Evolutionary conservation across 1,140 invertebrate species (phyloP), one percentile per base, ranked within the genome.

Genomic region (Aphaenogaster ashmeadi): DNA sequence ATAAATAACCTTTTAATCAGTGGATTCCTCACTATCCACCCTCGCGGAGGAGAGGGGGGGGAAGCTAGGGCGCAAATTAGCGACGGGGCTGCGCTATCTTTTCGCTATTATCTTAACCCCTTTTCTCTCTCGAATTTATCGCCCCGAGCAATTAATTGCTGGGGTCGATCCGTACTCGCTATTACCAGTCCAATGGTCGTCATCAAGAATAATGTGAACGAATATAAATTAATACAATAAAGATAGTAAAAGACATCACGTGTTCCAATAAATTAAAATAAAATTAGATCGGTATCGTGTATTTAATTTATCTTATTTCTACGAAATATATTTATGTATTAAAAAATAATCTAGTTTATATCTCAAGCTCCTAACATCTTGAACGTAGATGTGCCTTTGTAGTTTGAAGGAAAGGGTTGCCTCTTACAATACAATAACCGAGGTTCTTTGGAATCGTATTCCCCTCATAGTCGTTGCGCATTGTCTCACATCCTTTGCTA

Each of bases 1-100:
- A 93, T 93, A 92, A 93, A 93, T 93, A 93, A 92, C 89, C 88
- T 92, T 93, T 93, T 92, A 93, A 92, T 92, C 90, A 92, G 91
- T 60, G 75, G 87, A 90, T 92, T 93, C 89, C 84, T 92, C 66
- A 72, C 69, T 71, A 56, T 75, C 62, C 72, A 18, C 54, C 27
- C 52, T 80, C 52, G 27, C 60, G 9, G 52, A 62, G 21, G 72
- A 64, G 60, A 50, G 66, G n/a, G 41, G 38, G 66, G 78, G 36
- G 21, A 27, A 56, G 79, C 54, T 41, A 78, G 66, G 79, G 69
- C 64, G 90, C 80, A 92, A 90, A 93, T 93, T 92, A 93, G 89
- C 86, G 74, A 85, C 86, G 88, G 75, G 58, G 74, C 64, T 67
- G 84, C 84, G 86, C 81, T 90, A 90, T 92, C 88, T 92, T 79